phyloP scores from a whole-genome alignment of 1,140 invertebrate species.

The Cepaea nemoralis region DNA sequence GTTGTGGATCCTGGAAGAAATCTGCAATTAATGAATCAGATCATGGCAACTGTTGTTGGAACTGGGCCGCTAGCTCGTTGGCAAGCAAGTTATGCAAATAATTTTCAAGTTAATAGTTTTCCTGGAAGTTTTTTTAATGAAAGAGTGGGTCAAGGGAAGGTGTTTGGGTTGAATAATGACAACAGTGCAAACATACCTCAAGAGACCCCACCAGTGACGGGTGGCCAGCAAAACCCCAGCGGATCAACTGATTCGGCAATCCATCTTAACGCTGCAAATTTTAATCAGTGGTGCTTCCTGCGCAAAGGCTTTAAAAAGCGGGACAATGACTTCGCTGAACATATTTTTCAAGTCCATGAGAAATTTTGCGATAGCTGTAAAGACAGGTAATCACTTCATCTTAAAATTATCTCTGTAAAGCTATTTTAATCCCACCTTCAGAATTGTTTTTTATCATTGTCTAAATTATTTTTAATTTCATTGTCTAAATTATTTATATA shows the following conservation, averaged over 20 bases:
- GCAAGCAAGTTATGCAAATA: not conserved
- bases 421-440: no score
- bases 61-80: not conserved
- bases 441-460: no score
- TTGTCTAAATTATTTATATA: no score
- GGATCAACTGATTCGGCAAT: not conserved
- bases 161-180: not conserved
- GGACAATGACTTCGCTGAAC: conserved; percentile 22
- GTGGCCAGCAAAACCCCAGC: not conserved
- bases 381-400: conserved; percentile 24
- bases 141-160: not conserved
- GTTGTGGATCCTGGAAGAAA: no score
- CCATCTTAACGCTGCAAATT: not conserved
- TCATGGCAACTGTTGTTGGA: not conserved
- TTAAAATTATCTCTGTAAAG: no score
- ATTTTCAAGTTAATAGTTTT: not conserved
- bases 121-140: not conserved
- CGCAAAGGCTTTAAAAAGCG: conserved; percentile 6
- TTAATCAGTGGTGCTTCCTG: conserved; percentile 23
- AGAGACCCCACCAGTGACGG: not conserved
- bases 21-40: not conserved
- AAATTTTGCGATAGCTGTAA: conserved; percentile 13
- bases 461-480: no score
- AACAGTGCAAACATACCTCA: conserved; percentile 2
- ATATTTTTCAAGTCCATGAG: conserved; percentile 18